Percentiles rank a stretch among this genome's conserved stretches.
Conservation (phyloP, 2,888 invertebrate genomes). For the Sinhomidia bicolor region DNA sequence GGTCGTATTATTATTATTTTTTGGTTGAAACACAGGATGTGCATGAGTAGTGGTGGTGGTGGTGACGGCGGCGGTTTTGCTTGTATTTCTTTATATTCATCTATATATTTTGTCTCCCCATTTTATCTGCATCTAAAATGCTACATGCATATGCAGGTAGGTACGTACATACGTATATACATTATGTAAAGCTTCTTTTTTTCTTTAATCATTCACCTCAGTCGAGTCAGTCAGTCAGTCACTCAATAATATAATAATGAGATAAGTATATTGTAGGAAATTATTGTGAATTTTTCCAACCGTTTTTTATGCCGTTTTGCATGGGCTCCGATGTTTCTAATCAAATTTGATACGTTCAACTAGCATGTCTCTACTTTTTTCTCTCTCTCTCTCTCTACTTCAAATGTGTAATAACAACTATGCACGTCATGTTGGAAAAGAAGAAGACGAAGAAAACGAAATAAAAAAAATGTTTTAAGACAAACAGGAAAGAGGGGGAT, state of each 20-base stretch:
- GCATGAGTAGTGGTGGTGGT: constrained; percentile 66
- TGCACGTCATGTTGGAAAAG: constrained; percentile 4
- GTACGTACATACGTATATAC: neutral
- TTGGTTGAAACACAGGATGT: constrained; percentile 63
- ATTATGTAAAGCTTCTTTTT: neutral
- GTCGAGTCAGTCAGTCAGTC: constrained; percentile 5
- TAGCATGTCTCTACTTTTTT: constrained; percentile 50
- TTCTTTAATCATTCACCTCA: constrained; percentile 28
- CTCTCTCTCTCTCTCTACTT: neutral
- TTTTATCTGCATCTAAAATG: no score
- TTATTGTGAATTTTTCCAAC: constrained; percentile 61
- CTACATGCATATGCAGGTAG: neutral
- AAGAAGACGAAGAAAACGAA: neutral
- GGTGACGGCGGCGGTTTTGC: constrained; percentile 54
- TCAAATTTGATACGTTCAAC: constrained; percentile 71
- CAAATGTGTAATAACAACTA: neutral
- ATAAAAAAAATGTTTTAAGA: neutral
- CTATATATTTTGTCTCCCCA: no score
- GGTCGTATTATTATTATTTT: no score
- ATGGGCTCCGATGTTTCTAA: constrained; percentile 68
- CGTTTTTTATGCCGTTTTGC: constrained; percentile 68
- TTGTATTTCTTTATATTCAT: constrained; percentile 44
- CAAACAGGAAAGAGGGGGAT: constrained; percentile 64
- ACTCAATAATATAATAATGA: constrained; percentile 11
- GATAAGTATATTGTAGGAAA: constrained; percentile 31